Evolutionary conservation across 2,888 invertebrate species (phyloP).

Genomic region (Lepeophtheirus nordmannii): DNA sequence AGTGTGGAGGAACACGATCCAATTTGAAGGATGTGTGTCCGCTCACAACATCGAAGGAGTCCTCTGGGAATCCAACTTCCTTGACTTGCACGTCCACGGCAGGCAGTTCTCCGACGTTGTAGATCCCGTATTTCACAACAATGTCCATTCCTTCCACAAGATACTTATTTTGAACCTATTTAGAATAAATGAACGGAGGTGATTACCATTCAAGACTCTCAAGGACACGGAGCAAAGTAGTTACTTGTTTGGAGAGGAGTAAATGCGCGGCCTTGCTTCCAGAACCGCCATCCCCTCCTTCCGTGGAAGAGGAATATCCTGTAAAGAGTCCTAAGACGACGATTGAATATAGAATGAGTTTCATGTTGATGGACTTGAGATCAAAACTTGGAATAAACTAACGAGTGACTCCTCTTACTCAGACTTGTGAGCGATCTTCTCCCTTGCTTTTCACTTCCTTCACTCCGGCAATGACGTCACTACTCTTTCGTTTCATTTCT

Average conservation of each 20-base stretch:
- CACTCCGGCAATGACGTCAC: constrained; percentile 23
- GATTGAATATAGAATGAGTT: constrained; percentile 26
- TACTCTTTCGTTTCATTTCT: constrained; percentile 29
- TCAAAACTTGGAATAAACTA: constrained; percentile 7
- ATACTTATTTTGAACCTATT: constrained; percentile 78
- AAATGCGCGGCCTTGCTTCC: constrained; percentile 63
- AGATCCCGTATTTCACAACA: constrained; percentile 80
- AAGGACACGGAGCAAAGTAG: background rate
- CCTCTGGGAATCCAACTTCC: constrained; percentile 63
- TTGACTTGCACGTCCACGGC: constrained; percentile 73
- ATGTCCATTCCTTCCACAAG: constrained; percentile 92
- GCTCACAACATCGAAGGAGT: constrained; percentile 73
- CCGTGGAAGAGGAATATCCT: background rate
- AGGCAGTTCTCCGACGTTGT: constrained; percentile 78
- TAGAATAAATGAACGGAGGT: background rate
- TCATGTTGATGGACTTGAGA: constrained; percentile 27
- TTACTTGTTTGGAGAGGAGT: constrained; percentile 59
- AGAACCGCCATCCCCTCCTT: constrained; percentile 35
- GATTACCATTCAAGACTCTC: background rate
- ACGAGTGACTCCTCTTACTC: background rate
- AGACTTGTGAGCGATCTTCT: too few species aligned
- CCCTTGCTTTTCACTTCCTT: constrained; percentile 21
- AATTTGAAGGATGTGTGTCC: constrained; percentile 63
- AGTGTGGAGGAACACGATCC: constrained; percentile 76
- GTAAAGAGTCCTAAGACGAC: background rate